Evolutionary conservation across 2,888 invertebrate genomes (phyloP), one percentile per base, ranked within the genome.

Genomic region (Parnassius mnemosyne): DNA sequence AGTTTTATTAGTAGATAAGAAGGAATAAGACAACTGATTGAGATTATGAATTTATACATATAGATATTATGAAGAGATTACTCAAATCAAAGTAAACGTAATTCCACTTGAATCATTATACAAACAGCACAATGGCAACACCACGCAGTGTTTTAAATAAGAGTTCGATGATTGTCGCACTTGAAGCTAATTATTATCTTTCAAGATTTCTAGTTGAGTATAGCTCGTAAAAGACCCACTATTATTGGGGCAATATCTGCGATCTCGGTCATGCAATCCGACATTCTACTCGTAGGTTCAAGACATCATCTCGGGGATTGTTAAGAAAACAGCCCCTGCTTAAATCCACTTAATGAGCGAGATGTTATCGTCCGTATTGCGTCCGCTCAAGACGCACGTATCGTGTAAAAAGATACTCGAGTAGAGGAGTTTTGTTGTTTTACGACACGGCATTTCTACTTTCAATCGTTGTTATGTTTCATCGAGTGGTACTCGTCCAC

Each of bases 151-250:
- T 71, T 71, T 74, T 79, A 77, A 81, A 79, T 79, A 79, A 79
- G 76, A 75, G 65, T 73, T 68, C 70, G 65, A 74, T 70, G 81
- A 86, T 86, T 79, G 87, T 86, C 84, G 79, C 80, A 82, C 81
- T 80, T 76, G 71, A 78, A 78, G 78, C 79, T 80, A 84, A 86
- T 86, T 84, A 86, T 86, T 84, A 85, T 87, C 82, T 82, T 71
- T 72, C 67, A 67, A 71, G 69, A 71, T 71, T 74, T 74, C 69
- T 72, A 74, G 71, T 76, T 75, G 78, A 82, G 83, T 78, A n/a
- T n/a, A 75, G 71, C 71, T 83, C 81, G 77, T 85, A 83, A 86
- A 85, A 78, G 78, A 76, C 78, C 81, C 78, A 77, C 81, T 80
- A 82, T 78, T 82, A 81, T 83, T 79, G 80, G 80, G 80, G 81